Evolutionary conservation across 1,140 invertebrate species (phyloP).

Genomic region (Bicyclus anynana): DNA sequence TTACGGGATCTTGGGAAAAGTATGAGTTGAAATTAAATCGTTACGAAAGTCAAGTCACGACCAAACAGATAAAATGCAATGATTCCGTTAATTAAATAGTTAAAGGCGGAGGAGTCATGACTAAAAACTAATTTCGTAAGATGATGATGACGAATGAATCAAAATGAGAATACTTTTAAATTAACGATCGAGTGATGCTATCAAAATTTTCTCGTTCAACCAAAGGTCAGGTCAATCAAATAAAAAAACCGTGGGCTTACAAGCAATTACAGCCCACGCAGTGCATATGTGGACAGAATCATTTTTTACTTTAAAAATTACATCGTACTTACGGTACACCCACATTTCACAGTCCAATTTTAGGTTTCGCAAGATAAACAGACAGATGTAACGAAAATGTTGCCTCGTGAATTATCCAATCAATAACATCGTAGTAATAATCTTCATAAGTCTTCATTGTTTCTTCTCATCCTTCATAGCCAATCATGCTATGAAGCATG

Average conservation of each 20-base stretch:
- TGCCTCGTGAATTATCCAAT: too few species aligned
- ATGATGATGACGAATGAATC: slow-evolving; percentile 17
- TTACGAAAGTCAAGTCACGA: too few species aligned
- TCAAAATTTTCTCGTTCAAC: slow-evolving; percentile 20
- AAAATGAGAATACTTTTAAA: slow-evolving; percentile 18
- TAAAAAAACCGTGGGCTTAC: slow-evolving; percentile 34
- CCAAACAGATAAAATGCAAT: not conserved
- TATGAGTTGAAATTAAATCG: too few species aligned
- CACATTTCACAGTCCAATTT: not conserved
- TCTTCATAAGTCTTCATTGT: too few species aligned
- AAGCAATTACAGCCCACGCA: slow-evolving; percentile 32
- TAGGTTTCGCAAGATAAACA: not conserved
- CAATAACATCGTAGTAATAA: too few species aligned
- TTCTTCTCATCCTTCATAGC: too few species aligned
- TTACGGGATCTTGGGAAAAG: too few species aligned
- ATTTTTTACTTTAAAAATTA: slow-evolving; percentile 7
- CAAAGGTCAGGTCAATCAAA: slow-evolving; percentile 46
- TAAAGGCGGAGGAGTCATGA: not conserved
- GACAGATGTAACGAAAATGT: too few species aligned
- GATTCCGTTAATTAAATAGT: not conserved
- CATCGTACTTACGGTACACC: not conserved
- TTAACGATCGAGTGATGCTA: slow-evolving; percentile 16
- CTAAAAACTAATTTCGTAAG: not conserved
- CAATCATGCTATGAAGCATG: too few species aligned
- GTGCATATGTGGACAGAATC: slow-evolving; percentile 12